phyloP scores from a whole-genome alignment of 2,113 vertebrate species.

The Vanacampus margaritifer region DNA sequence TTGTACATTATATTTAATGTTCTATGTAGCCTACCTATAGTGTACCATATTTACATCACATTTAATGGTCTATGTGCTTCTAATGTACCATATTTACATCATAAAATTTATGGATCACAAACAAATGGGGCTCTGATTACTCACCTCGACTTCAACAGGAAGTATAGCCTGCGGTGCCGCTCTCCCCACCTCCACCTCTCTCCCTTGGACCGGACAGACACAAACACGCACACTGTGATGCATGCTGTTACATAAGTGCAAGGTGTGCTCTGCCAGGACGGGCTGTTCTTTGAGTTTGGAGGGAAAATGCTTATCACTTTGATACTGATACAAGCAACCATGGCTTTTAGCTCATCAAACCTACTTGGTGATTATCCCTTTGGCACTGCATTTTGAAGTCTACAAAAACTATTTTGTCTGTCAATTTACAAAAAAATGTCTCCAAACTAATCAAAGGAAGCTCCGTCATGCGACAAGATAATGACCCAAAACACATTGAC shows the following conservation, averaged over 20 bases:
- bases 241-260: constrained; percentile 40
- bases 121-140: not conserved
- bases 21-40: no score
- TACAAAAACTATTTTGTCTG: no score
- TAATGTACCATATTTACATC: not conserved
- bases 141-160: not conserved
- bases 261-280: constrained; percentile 58
- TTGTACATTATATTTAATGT: not conserved
- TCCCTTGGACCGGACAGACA: constrained; percentile 11
- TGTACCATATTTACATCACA: not conserved
- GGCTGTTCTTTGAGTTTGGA: constrained; percentile 32
- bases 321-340: not conserved
- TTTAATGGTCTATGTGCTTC: not conserved
- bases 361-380: not conserved
- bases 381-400: no score
- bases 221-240: constrained; percentile 12
- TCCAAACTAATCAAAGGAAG: no score
- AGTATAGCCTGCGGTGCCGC: not conserved
- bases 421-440: no score
- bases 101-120: not conserved
- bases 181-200: not conserved
- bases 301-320: constrained; percentile 2
- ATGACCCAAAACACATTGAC: no score
- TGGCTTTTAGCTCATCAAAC: not conserved
- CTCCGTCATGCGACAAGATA: no score